These are phyloP conservation scores for Leucophora obtusa DNA, from an alignment of 2,888 invertebrate species.

Conservation along the genomic window DNA sequence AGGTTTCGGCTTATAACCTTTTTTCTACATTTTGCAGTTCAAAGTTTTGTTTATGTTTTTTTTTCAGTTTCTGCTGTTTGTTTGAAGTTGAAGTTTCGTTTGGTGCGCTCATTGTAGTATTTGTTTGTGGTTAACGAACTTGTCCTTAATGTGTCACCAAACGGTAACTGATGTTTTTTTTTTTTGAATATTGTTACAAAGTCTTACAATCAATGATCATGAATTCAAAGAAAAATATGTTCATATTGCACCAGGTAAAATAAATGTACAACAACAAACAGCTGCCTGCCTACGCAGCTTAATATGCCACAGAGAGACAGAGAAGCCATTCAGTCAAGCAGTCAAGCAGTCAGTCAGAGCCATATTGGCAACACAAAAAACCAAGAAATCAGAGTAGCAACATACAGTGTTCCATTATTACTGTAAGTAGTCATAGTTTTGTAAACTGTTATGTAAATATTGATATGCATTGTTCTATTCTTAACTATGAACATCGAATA, in stretches of 20 bases:
- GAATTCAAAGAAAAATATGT: slow-evolving; percentile 51
- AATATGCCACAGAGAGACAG: slow-evolving; percentile 53
- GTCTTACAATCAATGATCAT: slow-evolving; percentile 63
- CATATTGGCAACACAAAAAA: slow-evolving; percentile 65
- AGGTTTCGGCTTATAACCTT: slow-evolving; percentile 64
- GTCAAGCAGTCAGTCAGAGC: slow-evolving; percentile 63
- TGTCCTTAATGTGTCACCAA: slow-evolving; percentile 65
- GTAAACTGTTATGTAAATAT: slow-evolving; percentile 49
- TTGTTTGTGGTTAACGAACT: slow-evolving; percentile 62
- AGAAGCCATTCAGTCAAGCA: slow-evolving; percentile 44
- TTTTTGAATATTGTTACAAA: slow-evolving; percentile 61
- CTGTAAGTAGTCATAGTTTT: slow-evolving; percentile 26
- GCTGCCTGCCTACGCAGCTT: slow-evolving; percentile 62
- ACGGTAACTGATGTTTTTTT: slow-evolving; percentile 64
- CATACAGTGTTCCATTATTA: background rate
- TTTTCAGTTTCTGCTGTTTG: slow-evolving; percentile 25
- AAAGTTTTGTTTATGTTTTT: slow-evolving; percentile 40
- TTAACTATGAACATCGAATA: slow-evolving; percentile 10
- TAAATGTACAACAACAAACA: slow-evolving; percentile 37
- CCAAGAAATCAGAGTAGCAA: slow-evolving; percentile 30
- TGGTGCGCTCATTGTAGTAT: slow-evolving; percentile 1
- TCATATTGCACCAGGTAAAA: slow-evolving; percentile 9
- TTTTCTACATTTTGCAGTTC: slow-evolving; percentile 51
- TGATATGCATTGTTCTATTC: slow-evolving; percentile 40
- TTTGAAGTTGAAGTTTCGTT: background rate